Evolutionary conservation across 2,888 invertebrate species (phyloP).

Genomic region (Conus canariensis): DNA sequence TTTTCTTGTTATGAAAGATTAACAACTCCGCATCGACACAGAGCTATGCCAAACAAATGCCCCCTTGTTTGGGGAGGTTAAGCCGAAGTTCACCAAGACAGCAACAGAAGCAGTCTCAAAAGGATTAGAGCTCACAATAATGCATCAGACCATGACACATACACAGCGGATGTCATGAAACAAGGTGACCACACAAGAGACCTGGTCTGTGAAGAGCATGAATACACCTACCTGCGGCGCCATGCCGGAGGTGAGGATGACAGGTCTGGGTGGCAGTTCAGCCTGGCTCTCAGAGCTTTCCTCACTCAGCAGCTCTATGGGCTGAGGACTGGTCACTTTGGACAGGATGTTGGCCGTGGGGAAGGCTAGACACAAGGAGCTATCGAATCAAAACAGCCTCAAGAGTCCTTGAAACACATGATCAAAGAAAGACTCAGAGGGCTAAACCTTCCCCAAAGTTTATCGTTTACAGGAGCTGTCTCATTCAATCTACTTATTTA

Average conservation of each 20-base stretch:
- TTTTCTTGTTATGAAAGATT: too few species aligned
- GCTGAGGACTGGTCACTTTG: slow-evolving; percentile 59
- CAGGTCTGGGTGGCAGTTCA: slow-evolving; percentile 49
- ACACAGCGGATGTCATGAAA: too few species aligned
- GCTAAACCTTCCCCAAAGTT: too few species aligned
- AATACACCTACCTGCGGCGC: slow-evolving; percentile 60
- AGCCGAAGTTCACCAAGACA: not conserved
- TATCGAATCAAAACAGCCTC: not conserved
- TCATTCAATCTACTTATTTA: too few species aligned
- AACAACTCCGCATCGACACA: too few species aligned
- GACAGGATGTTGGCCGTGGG: slow-evolving; percentile 57
- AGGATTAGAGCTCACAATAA: too few species aligned
- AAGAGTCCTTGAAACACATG: too few species aligned
- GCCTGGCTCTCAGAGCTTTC: slow-evolving; percentile 48
- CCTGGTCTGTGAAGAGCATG: not conserved
- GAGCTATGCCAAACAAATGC: too few species aligned
- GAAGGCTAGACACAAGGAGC: slow-evolving; percentile 59
- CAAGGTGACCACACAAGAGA: too few species aligned
- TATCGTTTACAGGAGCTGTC: not conserved
- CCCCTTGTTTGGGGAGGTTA: too few species aligned
- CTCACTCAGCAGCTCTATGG: slow-evolving; percentile 58
- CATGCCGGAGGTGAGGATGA: slow-evolving; percentile 76
- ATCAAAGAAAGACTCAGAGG: too few species aligned
- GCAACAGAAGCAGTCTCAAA: not conserved
- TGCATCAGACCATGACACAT: too few species aligned